Evolutionary conservation across 2,888 invertebrate genomes (phyloP).

Genomic region (Dicroscelio sp.): DNA sequence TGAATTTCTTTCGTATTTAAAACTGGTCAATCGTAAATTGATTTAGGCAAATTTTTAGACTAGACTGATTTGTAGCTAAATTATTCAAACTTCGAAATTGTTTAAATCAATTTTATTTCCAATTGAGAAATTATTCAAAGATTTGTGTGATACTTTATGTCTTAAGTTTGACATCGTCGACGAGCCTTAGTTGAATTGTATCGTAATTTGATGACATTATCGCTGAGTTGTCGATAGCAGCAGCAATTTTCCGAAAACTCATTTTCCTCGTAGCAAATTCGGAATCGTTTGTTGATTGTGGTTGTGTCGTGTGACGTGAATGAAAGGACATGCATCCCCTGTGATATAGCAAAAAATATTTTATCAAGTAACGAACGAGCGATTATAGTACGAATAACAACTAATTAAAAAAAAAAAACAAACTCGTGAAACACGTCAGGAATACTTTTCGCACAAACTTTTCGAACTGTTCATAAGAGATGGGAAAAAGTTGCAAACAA

Average conservation of each 20-base stretch:
- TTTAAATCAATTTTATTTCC: too few relatives aligned
- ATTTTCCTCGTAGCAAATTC: slow-evolving; percentile 50
- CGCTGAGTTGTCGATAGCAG: too few relatives aligned
- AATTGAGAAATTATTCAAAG: slow-evolving; percentile 34
- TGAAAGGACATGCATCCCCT: slow-evolving; percentile 83
- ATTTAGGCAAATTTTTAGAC: slow-evolving; percentile 12
- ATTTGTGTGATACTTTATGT: slow-evolving; percentile 51
- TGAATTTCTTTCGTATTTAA: too few relatives aligned
- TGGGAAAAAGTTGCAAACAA: slow-evolving; percentile 64
- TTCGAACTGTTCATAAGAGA: slow-evolving; percentile 57
- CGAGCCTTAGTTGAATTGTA: too few relatives aligned
- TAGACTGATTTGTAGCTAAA: slow-evolving; percentile 31
- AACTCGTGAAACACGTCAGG: slow-evolving; percentile 60
- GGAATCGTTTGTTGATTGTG: slow-evolving; percentile 16
- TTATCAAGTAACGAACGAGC: slow-evolving; percentile 79
- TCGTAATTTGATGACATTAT: too few relatives aligned
- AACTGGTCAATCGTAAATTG: too few relatives aligned
- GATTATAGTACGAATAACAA: slow-evolving; percentile 59
- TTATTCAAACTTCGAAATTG: too few relatives aligned
- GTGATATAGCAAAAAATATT: slow-evolving; percentile 87
- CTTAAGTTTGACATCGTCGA: slow-evolving; percentile 27
- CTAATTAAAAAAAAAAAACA: slow-evolving; percentile 36
- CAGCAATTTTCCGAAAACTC: too few relatives aligned
- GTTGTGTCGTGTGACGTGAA: slow-evolving; percentile 62
- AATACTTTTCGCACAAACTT: slow-evolving; percentile 74